Conservation (phyloP, 2,888 invertebrate species). For the Drosophila kanekoi region DNA sequence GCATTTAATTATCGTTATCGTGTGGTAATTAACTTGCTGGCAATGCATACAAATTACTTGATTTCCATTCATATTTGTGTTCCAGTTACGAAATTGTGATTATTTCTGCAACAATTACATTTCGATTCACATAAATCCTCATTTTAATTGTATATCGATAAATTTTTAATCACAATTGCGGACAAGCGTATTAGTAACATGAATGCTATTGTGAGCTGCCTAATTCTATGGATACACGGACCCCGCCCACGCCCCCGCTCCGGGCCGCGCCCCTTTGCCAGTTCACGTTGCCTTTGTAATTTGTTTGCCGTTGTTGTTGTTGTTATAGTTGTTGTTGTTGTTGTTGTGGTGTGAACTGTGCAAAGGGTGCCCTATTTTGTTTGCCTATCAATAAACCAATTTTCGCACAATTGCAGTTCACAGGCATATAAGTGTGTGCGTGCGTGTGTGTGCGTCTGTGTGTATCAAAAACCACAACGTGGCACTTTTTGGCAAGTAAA, state of each 20-base stretch:
- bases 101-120: not conserved
- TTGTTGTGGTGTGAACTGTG: conserved; percentile 25
- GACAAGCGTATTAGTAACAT: conserved; percentile 5
- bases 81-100: not conserved
- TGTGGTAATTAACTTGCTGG: conserved; percentile 1
- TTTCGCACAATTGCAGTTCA: conserved; percentile 63
- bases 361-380: conserved; percentile 28
- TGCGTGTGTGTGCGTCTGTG: conserved; percentile 24
- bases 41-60: not conserved
- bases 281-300: conserved; percentile 20
- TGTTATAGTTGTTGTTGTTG: conserved; percentile 25
- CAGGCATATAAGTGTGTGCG: conserved; percentile 4
- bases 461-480: conserved; percentile 67
- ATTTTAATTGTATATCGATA: conserved; percentile 21
- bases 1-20: conserved; percentile 5
- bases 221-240: not conserved
- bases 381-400: conserved; percentile 71
- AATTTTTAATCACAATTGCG: conserved; percentile 18
- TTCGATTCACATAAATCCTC: not conserved
- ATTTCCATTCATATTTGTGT: conserved; percentile 3
- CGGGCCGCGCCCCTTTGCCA: too few species aligned
- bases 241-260: too few species aligned
- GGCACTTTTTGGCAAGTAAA: conserved; percentile 75
- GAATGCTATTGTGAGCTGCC: conserved; percentile 8
- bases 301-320: conserved; percentile 22